Evolutionary conservation across 2,113 vertebrate genomes (phyloP), one percentile per base, ranked within the genome.

Genomic region (Chamaea fasciata): DNA sequence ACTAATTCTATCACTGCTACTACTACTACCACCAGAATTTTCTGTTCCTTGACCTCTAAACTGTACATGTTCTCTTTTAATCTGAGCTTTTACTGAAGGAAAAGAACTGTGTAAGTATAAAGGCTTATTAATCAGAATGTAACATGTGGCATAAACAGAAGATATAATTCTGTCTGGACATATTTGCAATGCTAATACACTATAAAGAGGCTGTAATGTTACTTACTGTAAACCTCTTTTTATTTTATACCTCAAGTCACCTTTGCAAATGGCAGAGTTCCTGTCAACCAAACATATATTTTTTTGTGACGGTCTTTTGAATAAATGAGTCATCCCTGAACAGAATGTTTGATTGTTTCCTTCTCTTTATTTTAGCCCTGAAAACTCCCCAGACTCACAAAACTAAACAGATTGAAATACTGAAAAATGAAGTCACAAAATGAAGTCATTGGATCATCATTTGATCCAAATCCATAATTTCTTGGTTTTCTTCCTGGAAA

Each of bases 351-450:
- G 83, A 93, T 92, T 93, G 31, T 80, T 92, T 94, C 80, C 69
- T 91, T 87, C 24, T 83, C 52, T 94, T 90, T 95, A 68, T 92
- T 94, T 96, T 91, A 89, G 44, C 56, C 59, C 87, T 84, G 18
- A 92, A 95, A 91, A 15, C 5, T 92, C 62, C 83, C 30, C 31
- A 75, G 60, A 77, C 27, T 87, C 73, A 91, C 49, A 92, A 84
- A 94, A 84, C 12, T 71, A 82, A 89, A 76, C 27, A 83, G 77
- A n/a, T 94, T 94, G 91, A 91, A 92, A 87, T 92, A 95, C 85
- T 20, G 3, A 87, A 94, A 60, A 94, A 87, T 73, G 67, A 94
- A 95, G 33, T 31, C 82, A 77, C 0, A 0, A 83, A 42, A 49
- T 49, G 23, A 49, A 49, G 47, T 24, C 23, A 49, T 49, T 49